Evolutionary conservation across 2,888 invertebrate species (phyloP).

Genomic region (Caenorhabditis wallacei): DNA sequence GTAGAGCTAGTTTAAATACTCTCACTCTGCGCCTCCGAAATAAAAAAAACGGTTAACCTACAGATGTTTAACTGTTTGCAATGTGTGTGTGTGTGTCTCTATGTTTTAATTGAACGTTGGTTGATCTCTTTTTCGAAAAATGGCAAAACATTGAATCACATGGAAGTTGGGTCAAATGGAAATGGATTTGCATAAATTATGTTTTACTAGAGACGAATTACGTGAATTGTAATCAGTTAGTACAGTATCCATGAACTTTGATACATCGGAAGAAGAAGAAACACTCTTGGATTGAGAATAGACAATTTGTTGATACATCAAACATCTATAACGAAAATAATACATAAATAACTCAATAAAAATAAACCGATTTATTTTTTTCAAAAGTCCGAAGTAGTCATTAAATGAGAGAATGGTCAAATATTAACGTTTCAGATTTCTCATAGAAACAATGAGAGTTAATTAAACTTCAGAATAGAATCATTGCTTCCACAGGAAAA

Average conservation of each 20-base stretch:
- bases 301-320: not conserved
- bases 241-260: too few species aligned
- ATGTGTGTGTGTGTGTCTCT: constrained; percentile 26
- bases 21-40: constrained; percentile 30
- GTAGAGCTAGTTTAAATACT: constrained; percentile 47
- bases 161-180: constrained; percentile 6
- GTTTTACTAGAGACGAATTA: too few species aligned
- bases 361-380: not conserved
- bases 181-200: constrained; percentile 7
- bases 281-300: too few species aligned
- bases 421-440: too few species aligned
- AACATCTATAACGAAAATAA: not conserved
- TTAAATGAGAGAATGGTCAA: too few species aligned
- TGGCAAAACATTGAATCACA: constrained; percentile 16
- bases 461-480: too few species aligned
- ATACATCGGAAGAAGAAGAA: too few species aligned
- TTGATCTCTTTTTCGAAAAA: constrained; percentile 24
- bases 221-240: too few species aligned
- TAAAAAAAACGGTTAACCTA: constrained; percentile 34
- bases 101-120: constrained; percentile 24
- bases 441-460: too few species aligned
- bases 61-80: constrained; percentile 45
- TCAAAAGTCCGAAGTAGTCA: too few species aligned
- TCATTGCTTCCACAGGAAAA: too few species aligned
- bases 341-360: not conserved